Evolutionary conservation across 2,113 vertebrate species (phyloP).

Genomic region (Tychaedon coryphoeus): DNA sequence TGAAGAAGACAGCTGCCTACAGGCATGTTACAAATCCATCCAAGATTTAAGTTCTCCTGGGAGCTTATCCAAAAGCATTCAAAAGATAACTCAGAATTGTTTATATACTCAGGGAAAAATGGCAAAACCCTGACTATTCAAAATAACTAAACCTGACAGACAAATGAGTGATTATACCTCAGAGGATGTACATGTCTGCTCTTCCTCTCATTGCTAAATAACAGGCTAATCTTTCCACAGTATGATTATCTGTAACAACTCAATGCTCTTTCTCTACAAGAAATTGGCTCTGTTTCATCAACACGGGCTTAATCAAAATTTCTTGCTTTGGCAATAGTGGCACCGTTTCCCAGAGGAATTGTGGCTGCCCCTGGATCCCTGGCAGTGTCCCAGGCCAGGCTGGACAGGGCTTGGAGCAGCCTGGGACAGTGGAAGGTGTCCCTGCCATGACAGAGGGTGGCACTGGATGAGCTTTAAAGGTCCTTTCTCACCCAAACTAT

Average conservation of each 20-base stretch:
- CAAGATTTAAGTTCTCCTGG: neutral
- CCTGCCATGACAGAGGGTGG: accelerated
- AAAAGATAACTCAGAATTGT: neutral
- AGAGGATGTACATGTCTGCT: neutral
- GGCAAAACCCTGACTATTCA: neutral
- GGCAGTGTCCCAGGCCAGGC: accelerated
- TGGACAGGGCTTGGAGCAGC: accelerated
- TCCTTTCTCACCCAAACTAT: neutral
- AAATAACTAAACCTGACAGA: neutral
- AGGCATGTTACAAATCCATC: neutral
- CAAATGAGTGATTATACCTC: neutral
- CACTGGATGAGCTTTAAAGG: accelerated
- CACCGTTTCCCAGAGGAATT: accelerated
- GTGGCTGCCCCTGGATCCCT: neutral
- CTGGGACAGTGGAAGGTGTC: accelerated
- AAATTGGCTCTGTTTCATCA: neutral
- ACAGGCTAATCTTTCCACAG: neutral
- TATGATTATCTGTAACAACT: neutral
- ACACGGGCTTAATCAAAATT: neutral
- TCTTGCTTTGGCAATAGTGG: neutral
- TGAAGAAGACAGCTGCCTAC: neutral
- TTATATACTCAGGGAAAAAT: neutral
- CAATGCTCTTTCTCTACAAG: neutral
- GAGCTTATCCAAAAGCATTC: neutral
- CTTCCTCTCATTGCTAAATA: neutral